Evolutionary conservation across 1,140 invertebrate species (phyloP), one percentile per base, ranked within the genome.

Genomic region (Drosophila orena): DNA sequence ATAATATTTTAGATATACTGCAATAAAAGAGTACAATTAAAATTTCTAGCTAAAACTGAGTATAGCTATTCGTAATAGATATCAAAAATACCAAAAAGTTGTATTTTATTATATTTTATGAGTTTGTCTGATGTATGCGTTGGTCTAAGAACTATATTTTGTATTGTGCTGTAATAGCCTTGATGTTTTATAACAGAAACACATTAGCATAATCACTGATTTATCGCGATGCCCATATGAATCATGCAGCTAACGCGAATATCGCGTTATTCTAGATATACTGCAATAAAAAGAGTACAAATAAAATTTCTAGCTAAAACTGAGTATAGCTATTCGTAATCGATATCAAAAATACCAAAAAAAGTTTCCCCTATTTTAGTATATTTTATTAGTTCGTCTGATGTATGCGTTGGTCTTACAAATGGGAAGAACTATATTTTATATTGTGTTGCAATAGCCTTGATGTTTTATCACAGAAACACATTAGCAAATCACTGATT

Each of bases 161-260:
- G 37, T 22, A 37, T 53, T 53, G 4, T n/a, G 1, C 20, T 35
- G 11, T 10, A 15, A 12, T 49, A 15, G 4, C 22, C 14, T 14
- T 47, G n/a, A 27, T 17, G 10, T 4, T 35, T 50, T 15, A 34
- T 17, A 15, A 34, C 27, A 4, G 1, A 6, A 50, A 7, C 12
- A 15, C 2, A 35, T 35, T 50, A 35, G 17, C 15, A 6, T 35
- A 35, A 12, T 20, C 34, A 14, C 17, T n/a, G 6, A 15, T 20
- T 49, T 5, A 49, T 11, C 11, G 8, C n/a, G 24, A 42, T 4
- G 17, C 24, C 15, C 4, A 14, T 17, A 42, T 60, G 58, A 60
- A 60, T 52, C 58, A 60, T 61, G 15, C 42, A 34, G 15, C 15
- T 22, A 24, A 27, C 46, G 61, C 42, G 14, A n/a, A 3, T 7